Evolutionary conservation across 1,140 invertebrate genomes (phyloP), one percentile per base, ranked within the genome.

Genomic region (Aphidius ervi): DNA sequence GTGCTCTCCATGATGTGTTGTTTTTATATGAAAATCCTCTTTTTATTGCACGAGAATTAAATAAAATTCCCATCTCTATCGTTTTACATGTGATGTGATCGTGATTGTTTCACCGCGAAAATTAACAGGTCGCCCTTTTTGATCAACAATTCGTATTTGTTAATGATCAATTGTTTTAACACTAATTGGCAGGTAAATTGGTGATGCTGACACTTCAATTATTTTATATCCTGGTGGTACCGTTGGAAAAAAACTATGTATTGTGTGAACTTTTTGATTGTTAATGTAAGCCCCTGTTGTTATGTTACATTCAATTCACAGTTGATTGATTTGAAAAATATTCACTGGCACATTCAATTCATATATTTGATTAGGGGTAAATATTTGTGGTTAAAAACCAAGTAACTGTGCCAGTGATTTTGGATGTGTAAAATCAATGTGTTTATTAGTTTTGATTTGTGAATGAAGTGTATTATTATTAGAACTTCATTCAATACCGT

Each of bases 171-270:
- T 5, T 10, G 46, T 6, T 20, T 48, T 9, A 6, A 48, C 46
- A n/a, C 9, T n/a, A 6, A 48, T n/a, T 20, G 46, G 6, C 5
- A 48, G 10, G n/a, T 48, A 48, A 48, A 48, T 16, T 6, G 16
- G 6, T 6, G 9, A n/a, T 10, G 46, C 46, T 5, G 46, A 4
- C 6, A n/a, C 46, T 48, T 50, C 31, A 31, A 37, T 23, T 6
- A 50, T 50, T 31, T 50, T 50, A 50, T 50, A 50, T 6, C 49
- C 49, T 23, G 49, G 5, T 40, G 49, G 49, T 3, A 50, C 7
- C 6, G 3, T 50, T 37, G 49, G 49, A 10, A 50, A 23, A 31
- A 37, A 50, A 31, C 37, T 31, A 37, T 50, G 49, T 23, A 50
- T 50, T 40, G 49, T 50, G 37, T 50, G 49, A 8, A 23, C 49